Conservation (phyloP, 2,113 vertebrate species). For the Xenopus laevis region DNA sequence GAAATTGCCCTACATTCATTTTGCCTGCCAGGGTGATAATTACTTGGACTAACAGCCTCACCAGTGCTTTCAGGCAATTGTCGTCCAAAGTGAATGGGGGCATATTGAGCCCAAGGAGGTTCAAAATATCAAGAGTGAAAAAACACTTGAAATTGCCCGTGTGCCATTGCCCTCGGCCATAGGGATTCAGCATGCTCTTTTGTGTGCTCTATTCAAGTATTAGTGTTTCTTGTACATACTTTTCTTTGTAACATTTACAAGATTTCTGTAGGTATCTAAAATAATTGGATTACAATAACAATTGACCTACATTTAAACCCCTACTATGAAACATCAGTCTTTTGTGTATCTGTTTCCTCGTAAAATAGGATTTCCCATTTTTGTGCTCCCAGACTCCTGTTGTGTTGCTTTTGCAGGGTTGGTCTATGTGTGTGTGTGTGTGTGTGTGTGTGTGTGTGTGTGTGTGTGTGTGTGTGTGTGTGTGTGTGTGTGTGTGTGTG, state of each 20-base stretch:
- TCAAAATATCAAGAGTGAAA: too few relatives aligned
- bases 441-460: neutral
- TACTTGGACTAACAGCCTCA: too few relatives aligned
- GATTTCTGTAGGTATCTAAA: neutral
- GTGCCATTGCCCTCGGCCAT: too few relatives aligned
- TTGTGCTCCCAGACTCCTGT: constrained; percentile 13
- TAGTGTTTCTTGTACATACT: too few relatives aligned
- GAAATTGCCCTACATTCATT: too few relatives aligned
- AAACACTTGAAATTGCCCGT: too few relatives aligned
- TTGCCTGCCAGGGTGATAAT: too few relatives aligned
- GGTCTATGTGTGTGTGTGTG: neutral
- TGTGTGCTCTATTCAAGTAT: too few relatives aligned
- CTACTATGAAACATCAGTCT: constrained; percentile 16
- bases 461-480: neutral
- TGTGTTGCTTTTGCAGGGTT: neutral
- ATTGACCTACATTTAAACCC: neutral
- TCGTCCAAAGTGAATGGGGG: too few relatives aligned
- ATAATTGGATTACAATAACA: constrained; percentile 8
- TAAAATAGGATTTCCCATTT: constrained; percentile 23
- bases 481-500: neutral
- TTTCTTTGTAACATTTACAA: neutral
- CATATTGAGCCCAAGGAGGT: too few relatives aligned
- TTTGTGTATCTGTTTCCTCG: constrained; percentile 12
- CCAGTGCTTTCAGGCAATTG: too few relatives aligned
- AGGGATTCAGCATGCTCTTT: too few relatives aligned